Base-by-base conservation (phyloP, 1,140 invertebrate genomes). In the Euglossa dilemma region DNA sequence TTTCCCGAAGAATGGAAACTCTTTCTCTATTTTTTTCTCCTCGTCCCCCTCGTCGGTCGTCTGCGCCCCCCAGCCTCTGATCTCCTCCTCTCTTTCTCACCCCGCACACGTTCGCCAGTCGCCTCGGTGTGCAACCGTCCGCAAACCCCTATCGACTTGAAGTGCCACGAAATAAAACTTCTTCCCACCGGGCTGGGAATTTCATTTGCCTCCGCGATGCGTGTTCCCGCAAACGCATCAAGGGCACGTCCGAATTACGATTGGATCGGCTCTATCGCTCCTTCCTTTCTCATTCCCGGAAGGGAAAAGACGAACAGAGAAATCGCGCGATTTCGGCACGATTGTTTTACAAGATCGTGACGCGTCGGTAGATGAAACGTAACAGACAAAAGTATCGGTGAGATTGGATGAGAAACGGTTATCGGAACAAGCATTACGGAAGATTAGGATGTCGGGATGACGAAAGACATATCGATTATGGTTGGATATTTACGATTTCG, bases 1-100 rank as follows among this genome's bases (percentile, higher is more conserved):
- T 88, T 89, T 69, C 69, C 47, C 87, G 87, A 87, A 88, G 89
- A 90, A 90, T 87, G 80, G 87, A 85, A 89, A 89, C 89, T 89
- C 80, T 73, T 80, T 56, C 74, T 72, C 59, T 66, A 70, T 78
- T 69, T 71, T 63, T 70, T 70, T 59, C 43, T 66, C n/a, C n/a
- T n/a, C n/a, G n/a, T n/a, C n/a, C n/a, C n/a, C n/a, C n/a, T n/a
- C n/a, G n/a, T n/a, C n/a, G n/a, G n/a, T n/a, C n/a, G n/a, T n/a
- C n/a, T n/a, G n/a, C n/a, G n/a, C n/a, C 25, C 23, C 3, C 23
- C 11, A 4, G 14, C 45, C 59, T 23, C n/a, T 43, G 52, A 64
- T 54, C 71, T n/a, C 70, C 59, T 66, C 47, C 52, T 36, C 66
- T 57, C 45, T 18, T 45, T 18, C 23, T 47, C 36, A 36, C 36